A percentile compares a stretch with the other conserved stretches of the same genome.
phyloP scores from a whole-genome alignment of 1,140 invertebrate species.

The Zophobas atratus region DNA sequence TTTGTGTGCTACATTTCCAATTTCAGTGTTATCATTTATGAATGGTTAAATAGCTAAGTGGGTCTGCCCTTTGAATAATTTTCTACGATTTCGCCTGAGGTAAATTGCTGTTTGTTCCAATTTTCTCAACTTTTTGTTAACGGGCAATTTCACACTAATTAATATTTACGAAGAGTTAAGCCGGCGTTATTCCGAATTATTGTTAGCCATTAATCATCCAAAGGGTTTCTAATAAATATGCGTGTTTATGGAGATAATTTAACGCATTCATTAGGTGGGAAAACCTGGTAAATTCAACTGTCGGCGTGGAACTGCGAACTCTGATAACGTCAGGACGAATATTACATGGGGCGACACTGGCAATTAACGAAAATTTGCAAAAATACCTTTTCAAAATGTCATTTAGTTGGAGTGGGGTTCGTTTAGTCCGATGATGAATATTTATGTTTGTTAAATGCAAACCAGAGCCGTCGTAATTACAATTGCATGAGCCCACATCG shows the following conservation, averaged over 20 bases:
- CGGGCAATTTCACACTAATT: constrained; percentile 23
- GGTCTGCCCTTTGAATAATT: neutral
- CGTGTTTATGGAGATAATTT: constrained; percentile 52
- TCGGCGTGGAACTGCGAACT: constrained; percentile 44
- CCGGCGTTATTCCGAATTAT: constrained; percentile 48
- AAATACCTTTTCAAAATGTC: constrained; percentile 52
- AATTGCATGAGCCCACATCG: constrained; percentile 45
- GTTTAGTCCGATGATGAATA: constrained; percentile 46
- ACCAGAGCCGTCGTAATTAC: constrained; percentile 35
- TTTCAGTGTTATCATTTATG: constrained; percentile 6
- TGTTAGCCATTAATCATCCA: constrained; percentile 48
- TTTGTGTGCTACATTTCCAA: constrained; percentile 14
- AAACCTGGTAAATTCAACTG: constrained; percentile 36
- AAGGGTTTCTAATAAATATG: constrained; percentile 52
- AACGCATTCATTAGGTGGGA: constrained; percentile 48
- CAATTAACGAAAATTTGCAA: constrained; percentile 48
- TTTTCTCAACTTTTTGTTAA: constrained; percentile 1
- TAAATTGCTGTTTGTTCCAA: neutral
- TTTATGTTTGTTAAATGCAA: constrained; percentile 47
- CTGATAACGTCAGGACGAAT: constrained; percentile 49
- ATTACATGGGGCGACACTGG: constrained; percentile 41
- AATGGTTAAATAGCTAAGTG: neutral
- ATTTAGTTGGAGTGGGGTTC: constrained; percentile 43
- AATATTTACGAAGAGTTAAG: constrained; percentile 45
- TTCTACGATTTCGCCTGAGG: too few relatives aligned